A percentile compares a stretch with the other conserved stretches of the same genome.
Conservation (phyloP, 2,888 invertebrate species). For the Miltochrista miniata region DNA sequence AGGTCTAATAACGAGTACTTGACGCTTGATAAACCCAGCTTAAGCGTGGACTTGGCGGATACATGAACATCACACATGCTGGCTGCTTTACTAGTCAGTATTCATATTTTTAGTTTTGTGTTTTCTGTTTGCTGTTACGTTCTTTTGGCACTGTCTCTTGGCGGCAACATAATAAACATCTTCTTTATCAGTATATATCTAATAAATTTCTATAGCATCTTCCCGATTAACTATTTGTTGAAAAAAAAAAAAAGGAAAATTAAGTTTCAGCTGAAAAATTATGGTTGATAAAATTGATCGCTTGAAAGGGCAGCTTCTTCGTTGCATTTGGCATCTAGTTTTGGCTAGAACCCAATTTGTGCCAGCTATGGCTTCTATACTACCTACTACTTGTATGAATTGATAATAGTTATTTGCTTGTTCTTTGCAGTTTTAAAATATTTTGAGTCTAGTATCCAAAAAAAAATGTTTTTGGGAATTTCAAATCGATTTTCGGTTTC, state of each 20-base stretch:
- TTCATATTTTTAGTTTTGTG: constrained; percentile 21
- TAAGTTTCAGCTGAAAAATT: constrained; percentile 37
- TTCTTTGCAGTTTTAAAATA: background rate
- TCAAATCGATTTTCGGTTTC: constrained; percentile 13
- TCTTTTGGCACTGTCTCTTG: constrained; percentile 54
- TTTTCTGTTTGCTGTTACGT: constrained; percentile 41
- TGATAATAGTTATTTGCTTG: constrained; percentile 16
- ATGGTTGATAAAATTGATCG: constrained; percentile 53
- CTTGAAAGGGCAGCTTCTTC: constrained; percentile 58
- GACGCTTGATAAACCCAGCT: constrained; percentile 13
- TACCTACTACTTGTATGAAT: constrained; percentile 45
- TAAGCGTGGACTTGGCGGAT: constrained; percentile 27
- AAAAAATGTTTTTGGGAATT: constrained; percentile 5
- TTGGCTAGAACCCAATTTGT: constrained; percentile 70
- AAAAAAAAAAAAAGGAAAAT: constrained; percentile 29
- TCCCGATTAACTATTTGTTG: constrained; percentile 9
- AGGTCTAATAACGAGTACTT: constrained; percentile 40
- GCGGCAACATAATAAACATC: constrained; percentile 41
- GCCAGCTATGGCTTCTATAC: constrained; percentile 53
- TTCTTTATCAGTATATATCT: constrained; percentile 23
- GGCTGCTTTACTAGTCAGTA: constrained; percentile 17
- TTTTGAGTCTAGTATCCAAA: constrained; percentile 29
- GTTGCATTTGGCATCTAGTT: constrained; percentile 62
- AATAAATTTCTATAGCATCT: constrained; percentile 44
- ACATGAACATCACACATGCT: constrained; percentile 12